Evolutionary conservation across 2,797 vertebrate genomes (phyloP).

Genomic region (Pseudocheirus occidentalis): DNA sequence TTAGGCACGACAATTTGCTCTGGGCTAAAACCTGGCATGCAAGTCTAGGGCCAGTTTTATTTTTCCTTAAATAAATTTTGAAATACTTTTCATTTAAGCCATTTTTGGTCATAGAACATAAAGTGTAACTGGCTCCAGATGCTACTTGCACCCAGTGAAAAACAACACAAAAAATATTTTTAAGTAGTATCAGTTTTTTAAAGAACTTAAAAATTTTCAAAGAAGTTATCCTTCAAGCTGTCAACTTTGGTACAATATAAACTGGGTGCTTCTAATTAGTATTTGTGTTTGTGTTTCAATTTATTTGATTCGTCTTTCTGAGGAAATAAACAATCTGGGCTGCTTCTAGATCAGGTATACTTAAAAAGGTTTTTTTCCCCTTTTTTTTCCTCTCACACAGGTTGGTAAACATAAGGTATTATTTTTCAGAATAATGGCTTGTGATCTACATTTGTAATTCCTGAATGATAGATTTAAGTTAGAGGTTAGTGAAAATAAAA

Average conservation of each 20-base stretch:
- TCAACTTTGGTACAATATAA: not conserved
- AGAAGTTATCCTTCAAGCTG: not conserved
- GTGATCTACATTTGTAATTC: not conserved
- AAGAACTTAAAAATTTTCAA: conserved; percentile 57
- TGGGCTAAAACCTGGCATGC: conserved; percentile 65
- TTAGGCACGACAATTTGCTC: conserved; percentile 54
- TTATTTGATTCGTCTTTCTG: conserved; percentile 21
- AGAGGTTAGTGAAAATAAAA: not conserved
- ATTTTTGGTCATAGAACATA: conserved; percentile 63
- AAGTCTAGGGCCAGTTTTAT: conserved; percentile 64
- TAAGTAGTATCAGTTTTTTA: conserved; percentile 37
- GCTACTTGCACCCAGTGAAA: conserved; percentile 41
- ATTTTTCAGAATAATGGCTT: not conserved
- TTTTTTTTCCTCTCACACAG: not conserved
- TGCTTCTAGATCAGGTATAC: not conserved
- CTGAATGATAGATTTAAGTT: not conserved
- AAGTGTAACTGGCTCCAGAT: conserved; percentile 66
- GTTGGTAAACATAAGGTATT: not conserved
- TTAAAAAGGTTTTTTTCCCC: not conserved
- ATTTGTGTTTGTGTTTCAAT: conserved; percentile 43
- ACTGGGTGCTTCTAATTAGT: not conserved
- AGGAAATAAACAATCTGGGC: not conserved
- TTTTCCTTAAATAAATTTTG: conserved; percentile 72
- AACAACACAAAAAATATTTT: conserved; percentile 5
- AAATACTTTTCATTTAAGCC: conserved; percentile 67